A percentile compares a stretch with the other conserved stretches of the same genome.
Conservation (phyloP, 1,140 invertebrate species). For the Bicyclus anynana region DNA sequence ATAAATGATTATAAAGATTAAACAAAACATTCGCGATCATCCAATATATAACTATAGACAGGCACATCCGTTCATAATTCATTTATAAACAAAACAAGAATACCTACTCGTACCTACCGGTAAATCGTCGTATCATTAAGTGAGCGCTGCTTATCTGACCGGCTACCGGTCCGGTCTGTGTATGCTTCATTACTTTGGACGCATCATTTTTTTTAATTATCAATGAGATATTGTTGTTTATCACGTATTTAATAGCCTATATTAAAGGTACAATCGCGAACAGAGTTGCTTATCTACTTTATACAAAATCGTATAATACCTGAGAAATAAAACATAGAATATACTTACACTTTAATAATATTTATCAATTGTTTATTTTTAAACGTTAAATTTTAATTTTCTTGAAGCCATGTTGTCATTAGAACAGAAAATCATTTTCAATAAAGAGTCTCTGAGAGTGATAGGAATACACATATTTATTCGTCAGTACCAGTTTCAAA, state of each 20-base stretch:
- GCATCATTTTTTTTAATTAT: conserved; percentile 50
- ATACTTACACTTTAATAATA: too few relatives aligned
- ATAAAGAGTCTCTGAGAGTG: too few relatives aligned
- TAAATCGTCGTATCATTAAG: conserved; percentile 23
- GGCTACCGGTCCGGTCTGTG: conserved; percentile 54
- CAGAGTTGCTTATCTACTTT: conserved; percentile 13
- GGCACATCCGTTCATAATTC: not conserved
- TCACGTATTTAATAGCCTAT: conserved; percentile 37
- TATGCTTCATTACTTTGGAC: conserved; percentile 37
- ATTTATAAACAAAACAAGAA: conserved; percentile 11
- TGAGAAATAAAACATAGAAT: too few relatives aligned
- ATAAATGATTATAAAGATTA: too few relatives aligned
- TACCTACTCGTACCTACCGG: conserved; percentile 1
- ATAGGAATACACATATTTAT: too few relatives aligned
- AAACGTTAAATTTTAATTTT: too few relatives aligned
- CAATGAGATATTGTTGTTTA: conserved; percentile 47
- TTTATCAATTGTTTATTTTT: too few relatives aligned
- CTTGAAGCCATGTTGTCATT: too few relatives aligned
- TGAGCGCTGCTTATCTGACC: conserved; percentile 44
- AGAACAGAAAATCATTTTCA: too few relatives aligned
- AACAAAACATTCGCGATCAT: not conserved
- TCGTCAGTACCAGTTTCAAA: too few relatives aligned
- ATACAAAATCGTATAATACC: too few relatives aligned
- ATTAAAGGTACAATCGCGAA: conserved; percentile 28
- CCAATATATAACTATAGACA: not conserved